Evolutionary conservation across 2,888 invertebrate species (phyloP).

Genomic region (Hipparchia sbordonii): DNA sequence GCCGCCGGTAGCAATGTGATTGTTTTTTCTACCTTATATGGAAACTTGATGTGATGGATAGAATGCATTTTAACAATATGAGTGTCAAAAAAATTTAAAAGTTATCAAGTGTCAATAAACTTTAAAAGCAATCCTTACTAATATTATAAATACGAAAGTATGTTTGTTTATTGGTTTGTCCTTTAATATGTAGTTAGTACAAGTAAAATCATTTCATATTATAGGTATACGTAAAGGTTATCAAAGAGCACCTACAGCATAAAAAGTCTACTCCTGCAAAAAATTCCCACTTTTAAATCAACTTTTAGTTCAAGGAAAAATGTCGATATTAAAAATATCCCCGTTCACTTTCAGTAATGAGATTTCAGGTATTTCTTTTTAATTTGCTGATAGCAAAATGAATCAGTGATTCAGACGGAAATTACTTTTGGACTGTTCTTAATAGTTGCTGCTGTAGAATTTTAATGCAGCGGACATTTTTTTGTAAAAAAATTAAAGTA

Average conservation of each 20-base stretch:
- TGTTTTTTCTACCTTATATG: background rate
- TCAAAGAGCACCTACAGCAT: conserved; percentile 8
- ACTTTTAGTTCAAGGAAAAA: conserved; percentile 15
- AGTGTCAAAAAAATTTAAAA: too few relatives aligned
- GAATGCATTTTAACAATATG: background rate
- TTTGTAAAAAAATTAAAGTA: background rate
- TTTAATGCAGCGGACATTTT: background rate
- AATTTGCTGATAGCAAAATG: conserved; percentile 19
- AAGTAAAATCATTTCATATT: background rate
- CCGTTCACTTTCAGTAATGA: conserved; percentile 20
- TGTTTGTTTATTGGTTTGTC: too few relatives aligned
- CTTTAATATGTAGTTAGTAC: too few relatives aligned
- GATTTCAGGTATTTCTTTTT: conserved; percentile 26
- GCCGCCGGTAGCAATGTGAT: background rate
- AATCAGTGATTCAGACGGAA: conserved; percentile 17
- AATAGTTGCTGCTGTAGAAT: conserved; percentile 13
- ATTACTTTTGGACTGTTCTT: conserved; percentile 15
- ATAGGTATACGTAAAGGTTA: background rate
- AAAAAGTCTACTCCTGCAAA: conserved; percentile 10
- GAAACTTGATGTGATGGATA: background rate
- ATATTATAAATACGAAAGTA: too few relatives aligned
- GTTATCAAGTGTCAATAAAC: too few relatives aligned
- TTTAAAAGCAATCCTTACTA: too few relatives aligned
- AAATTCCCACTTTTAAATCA: conserved; percentile 9
- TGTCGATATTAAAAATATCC: conserved; percentile 23